Conservation (phyloP, 30 jellyfish, hydroid and myxozoan genomes). For the Chrysaora quinquecirrha region DNA sequence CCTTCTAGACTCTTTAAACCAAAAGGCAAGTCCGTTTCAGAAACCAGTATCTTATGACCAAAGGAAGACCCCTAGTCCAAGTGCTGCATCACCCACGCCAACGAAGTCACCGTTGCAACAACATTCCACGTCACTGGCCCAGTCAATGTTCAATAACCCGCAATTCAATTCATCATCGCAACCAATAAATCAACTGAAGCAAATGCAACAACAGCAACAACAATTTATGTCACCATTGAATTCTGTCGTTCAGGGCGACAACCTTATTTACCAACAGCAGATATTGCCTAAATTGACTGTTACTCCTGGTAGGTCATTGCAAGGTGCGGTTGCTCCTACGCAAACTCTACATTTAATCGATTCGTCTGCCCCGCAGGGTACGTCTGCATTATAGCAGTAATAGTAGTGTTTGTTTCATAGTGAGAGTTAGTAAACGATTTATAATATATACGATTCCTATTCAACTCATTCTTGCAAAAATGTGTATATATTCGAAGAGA, state of each 20-base stretch:
- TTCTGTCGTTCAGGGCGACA: slow-evolving; percentile 55
- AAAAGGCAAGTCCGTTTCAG: slow-evolving; percentile 50
- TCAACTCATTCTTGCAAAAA: background rate
- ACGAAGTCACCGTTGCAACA: slow-evolving; percentile 62
- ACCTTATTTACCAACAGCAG: slow-evolving; percentile 60
- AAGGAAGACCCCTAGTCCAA: slow-evolving; percentile 50
- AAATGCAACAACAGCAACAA: slow-evolving; percentile 60
- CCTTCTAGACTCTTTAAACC: slow-evolving; percentile 21
- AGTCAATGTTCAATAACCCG: slow-evolving; percentile 31
- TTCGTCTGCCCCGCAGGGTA: slow-evolving; percentile 5
- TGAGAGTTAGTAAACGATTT: background rate
- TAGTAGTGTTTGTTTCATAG: background rate
- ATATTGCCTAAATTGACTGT: slow-evolving; percentile 58
- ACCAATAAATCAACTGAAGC: slow-evolving; percentile 56
- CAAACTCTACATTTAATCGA: slow-evolving; percentile 40
- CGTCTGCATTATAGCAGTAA: slow-evolving; percentile 2
- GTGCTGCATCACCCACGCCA: slow-evolving; percentile 26
- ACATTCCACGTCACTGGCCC: slow-evolving; percentile 34
- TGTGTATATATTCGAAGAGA: no score
- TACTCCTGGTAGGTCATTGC: slow-evolving; percentile 60
- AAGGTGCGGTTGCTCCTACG: slow-evolving; percentile 45
- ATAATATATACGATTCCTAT: background rate
- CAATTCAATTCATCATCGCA: slow-evolving; percentile 46
- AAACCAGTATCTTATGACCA: slow-evolving; percentile 45
- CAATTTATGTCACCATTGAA: slow-evolving; percentile 62